Evolutionary conservation across 1,140 invertebrate genomes (phyloP), one percentile per base, ranked within the genome.

Genomic region (Ips typographus): DNA sequence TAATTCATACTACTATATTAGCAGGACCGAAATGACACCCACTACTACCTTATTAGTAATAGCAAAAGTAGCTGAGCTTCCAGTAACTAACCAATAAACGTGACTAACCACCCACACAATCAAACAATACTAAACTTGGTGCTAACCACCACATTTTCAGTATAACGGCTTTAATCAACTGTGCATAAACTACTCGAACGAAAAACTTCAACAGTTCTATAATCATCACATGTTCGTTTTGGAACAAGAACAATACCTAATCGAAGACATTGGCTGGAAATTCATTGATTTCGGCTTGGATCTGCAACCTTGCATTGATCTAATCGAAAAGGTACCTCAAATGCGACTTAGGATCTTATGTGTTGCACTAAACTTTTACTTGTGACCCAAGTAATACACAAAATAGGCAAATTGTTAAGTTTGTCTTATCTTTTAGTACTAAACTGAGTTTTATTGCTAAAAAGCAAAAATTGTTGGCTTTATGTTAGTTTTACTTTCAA

Each of bases 141-240:
- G 53, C 57, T 60, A 65, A 63, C 56, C 52, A 59, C 38, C 64
- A 73, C 55, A 60, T 71, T 79, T 79, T 74, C 85, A 95, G 93
- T 91, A 86, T 85, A 97, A 97, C 85, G 89, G 92, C 78, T 97
- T 97, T 86, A 94, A 98, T 85, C 95, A 98, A 83, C 87, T 97
- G 77, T 97, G 94, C 86, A 95, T 98, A 88, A 98, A 98, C 86
- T 96, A 95, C 86, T 95, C 94, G 75, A 97, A 97, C 82, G 95
- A 98, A 85, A 94, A 94, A 83, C 87, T 97, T 67, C 94, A 97
- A 83, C 95, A 96, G 81, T 97, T 94, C 85, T 96, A 96, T 90
- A 97, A 96, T 84, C 94, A 96, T 83, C 92, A 94, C 85, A 96
- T 96, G 94, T 97, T 98, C 84, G 91, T 97, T 72, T 86, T 97